A percentile compares a stretch with the other conserved stretches of the same genome.
Conservation (phyloP, 2,888 invertebrate genomes). For the Nomada ruficornis region DNA sequence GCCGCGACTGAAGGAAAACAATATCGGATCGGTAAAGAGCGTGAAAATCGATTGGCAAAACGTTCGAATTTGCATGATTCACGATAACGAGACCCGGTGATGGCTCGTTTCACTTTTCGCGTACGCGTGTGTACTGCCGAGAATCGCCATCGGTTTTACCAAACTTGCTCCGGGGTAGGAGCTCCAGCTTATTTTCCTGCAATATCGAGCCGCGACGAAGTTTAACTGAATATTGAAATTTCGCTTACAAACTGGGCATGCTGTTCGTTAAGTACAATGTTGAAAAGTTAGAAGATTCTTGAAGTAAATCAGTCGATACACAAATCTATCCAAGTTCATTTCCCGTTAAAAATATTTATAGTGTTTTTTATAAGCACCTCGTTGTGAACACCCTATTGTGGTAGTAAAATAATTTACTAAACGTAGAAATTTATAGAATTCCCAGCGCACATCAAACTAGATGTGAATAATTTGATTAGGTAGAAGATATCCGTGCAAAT, state of each 20-base stretch:
- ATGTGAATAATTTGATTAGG: too few relatives aligned
- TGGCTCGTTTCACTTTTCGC: slow-evolving; percentile 26
- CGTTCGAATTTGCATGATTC: slow-evolving; percentile 64
- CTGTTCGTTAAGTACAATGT: background rate
- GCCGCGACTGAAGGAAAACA: slow-evolving; percentile 12
- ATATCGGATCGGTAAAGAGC: background rate
- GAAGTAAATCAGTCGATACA: too few relatives aligned
- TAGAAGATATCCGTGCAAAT: background rate
- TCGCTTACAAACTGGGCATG: slow-evolving; percentile 29
- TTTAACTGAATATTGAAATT: slow-evolving; percentile 50
- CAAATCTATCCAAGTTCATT: too few relatives aligned
- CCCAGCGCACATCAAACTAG: too few relatives aligned
- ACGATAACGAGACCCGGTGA: slow-evolving; percentile 53
- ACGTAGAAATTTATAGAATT: too few relatives aligned
- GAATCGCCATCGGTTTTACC: slow-evolving; percentile 52
- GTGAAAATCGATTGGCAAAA: slow-evolving; percentile 31
- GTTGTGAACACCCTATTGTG: too few relatives aligned
- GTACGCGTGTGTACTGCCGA: slow-evolving; percentile 22
- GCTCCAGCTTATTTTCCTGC: slow-evolving; percentile 33
- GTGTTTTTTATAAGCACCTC: too few relatives aligned
- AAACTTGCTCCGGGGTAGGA: slow-evolving; percentile 11
- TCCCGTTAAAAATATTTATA: too few relatives aligned
- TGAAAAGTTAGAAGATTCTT: too few relatives aligned
- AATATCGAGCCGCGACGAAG: slow-evolving; percentile 19
- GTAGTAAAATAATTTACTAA: too few relatives aligned